Percentiles rank a stretch among this genome's conserved stretches.
These are phyloP conservation scores for Oegoconia quadripuncta DNA, from an alignment of 2,888 invertebrate species.

Conservation along the genomic window DNA sequence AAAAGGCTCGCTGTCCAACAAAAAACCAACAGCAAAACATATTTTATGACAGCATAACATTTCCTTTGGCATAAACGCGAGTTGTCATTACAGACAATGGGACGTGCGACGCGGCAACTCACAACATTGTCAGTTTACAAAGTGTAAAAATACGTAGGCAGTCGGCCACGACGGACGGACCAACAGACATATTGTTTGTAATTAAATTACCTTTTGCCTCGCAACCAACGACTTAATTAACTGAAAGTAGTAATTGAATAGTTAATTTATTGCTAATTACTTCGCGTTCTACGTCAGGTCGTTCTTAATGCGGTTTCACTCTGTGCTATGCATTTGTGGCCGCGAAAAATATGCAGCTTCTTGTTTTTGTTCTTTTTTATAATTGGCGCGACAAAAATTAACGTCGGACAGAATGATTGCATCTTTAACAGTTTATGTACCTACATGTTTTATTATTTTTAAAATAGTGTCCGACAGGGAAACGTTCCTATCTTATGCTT, in stretches of 20 bases:
- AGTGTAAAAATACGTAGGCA: conserved; percentile 10
- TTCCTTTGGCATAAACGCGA: conserved; percentile 10
- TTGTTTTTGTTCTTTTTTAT: too few relatives aligned
- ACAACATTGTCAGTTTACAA: conserved; percentile 19
- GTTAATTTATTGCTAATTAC: conserved; percentile 65
- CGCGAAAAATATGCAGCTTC: too few relatives aligned
- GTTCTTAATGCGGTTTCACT: not conserved
- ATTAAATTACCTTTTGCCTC: conserved; percentile 43
- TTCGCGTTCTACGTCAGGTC: conserved; percentile 19
- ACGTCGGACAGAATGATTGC: too few relatives aligned
- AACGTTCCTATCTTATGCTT: too few relatives aligned
- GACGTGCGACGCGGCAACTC: too few relatives aligned
- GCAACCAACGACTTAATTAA: conserved; percentile 49
- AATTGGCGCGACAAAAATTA: too few relatives aligned
- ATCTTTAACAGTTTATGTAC: too few relatives aligned
- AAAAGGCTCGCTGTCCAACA: conserved; percentile 9
- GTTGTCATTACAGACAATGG: conserved; percentile 17
- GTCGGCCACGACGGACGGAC: conserved; percentile 21
- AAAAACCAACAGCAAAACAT: conserved; percentile 14
- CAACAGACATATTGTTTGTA: conserved; percentile 35
- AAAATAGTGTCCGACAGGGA: too few relatives aligned
- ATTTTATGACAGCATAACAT: conserved; percentile 18
- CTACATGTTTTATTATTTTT: too few relatives aligned
- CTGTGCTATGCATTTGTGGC: not conserved
- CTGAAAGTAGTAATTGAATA: conserved; percentile 58